These are phyloP conservation scores for Sarcophaga peregrina DNA, from an alignment of 1,140 invertebrate genomes.

Conservation along the genomic window DNA sequence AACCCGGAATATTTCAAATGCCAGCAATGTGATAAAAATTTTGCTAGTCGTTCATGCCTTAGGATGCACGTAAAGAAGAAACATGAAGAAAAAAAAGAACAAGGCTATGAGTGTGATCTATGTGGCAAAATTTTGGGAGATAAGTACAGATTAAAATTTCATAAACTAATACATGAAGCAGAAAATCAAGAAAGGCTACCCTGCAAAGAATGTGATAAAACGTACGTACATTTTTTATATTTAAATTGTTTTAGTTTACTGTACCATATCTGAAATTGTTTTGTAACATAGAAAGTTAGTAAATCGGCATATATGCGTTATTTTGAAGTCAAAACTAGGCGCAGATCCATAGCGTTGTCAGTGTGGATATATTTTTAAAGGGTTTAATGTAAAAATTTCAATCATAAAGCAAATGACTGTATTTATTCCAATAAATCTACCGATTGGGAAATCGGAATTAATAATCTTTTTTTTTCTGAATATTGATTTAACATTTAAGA, in stretches of 20 bases:
- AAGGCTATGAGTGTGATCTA: background rate
- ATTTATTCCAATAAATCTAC: too few species aligned
- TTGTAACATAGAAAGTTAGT: background rate
- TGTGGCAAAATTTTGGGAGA: background rate
- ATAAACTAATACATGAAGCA: slow-evolving; percentile 13
- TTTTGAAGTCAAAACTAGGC: too few species aligned
- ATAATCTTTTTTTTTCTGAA: too few species aligned
- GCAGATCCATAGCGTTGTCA: too few species aligned
- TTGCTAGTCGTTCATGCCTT: background rate
- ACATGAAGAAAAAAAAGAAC: background rate
- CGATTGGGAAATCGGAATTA: too few species aligned
- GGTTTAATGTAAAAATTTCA: too few species aligned
- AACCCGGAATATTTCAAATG: slow-evolving; percentile 18
- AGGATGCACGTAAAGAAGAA: background rate
- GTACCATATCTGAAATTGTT: background rate
- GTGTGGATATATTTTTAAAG: too few species aligned
- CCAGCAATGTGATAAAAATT: background rate
- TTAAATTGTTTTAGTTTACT: background rate
- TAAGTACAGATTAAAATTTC: background rate
- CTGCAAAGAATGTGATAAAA: slow-evolving; percentile 18
- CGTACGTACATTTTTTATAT: background rate
- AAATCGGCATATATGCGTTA: background rate
- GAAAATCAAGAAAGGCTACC: slow-evolving; percentile 6
- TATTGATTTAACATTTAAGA: too few species aligned
- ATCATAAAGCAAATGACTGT: too few species aligned